phyloP scores from a whole-genome alignment of 2,113 vertebrate species.

The Pardalotus punctatus region DNA sequence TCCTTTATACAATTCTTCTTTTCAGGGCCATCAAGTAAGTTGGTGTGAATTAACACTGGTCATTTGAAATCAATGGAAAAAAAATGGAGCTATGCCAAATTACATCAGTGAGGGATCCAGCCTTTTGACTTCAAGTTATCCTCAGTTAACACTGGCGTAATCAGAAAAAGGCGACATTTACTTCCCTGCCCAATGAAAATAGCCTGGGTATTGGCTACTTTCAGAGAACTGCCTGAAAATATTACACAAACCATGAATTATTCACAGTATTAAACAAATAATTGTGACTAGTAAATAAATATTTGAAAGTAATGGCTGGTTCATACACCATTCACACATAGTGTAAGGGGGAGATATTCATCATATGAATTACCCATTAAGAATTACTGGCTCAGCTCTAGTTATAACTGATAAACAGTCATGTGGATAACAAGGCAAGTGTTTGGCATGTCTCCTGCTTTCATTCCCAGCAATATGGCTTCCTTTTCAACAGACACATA shows the following conservation, averaged over 20 bases:
- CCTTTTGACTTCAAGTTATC: constrained; percentile 63
- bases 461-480: constrained; percentile 51
- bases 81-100: constrained; percentile 46
- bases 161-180: constrained; percentile 58
- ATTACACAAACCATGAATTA: constrained; percentile 61
- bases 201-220: constrained; percentile 51
- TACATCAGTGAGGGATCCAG: constrained; percentile 46
- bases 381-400: constrained; percentile 50
- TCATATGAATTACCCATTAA: constrained; percentile 67
- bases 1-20: not conserved
- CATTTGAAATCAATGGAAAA: constrained; percentile 21
- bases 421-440: constrained; percentile 52
- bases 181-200: constrained; percentile 49
- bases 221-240: constrained; percentile 55
- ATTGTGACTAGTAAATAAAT: constrained; percentile 68
- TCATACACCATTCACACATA: constrained; percentile 46
- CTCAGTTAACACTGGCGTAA: constrained; percentile 61
- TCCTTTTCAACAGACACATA: constrained; percentile 46
- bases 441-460: constrained; percentile 45
- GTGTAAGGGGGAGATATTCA: constrained; percentile 53
- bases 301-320: constrained; percentile 59
- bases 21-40: constrained; percentile 33
- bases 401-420: constrained; percentile 59
- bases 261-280: constrained; percentile 65
- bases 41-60: constrained; percentile 49